These are phyloP conservation scores for Charadrius vociferus DNA, from an alignment of 2,113 vertebrate genomes.

Conservation along the genomic window DNA sequence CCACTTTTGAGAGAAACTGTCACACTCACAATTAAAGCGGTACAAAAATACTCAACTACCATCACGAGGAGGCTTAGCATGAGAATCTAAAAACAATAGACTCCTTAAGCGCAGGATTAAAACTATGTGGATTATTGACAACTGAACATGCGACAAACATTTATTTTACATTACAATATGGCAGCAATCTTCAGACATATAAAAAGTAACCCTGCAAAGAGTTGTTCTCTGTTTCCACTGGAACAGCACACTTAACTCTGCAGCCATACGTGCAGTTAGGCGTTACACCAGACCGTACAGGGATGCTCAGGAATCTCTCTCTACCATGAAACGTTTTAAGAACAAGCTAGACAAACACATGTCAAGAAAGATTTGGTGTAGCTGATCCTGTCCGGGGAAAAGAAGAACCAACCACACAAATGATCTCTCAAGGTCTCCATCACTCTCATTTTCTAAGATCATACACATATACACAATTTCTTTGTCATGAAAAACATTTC, in stretches of 20 bases:
- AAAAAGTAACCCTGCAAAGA: neutral
- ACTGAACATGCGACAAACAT: neutral
- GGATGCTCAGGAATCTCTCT: neutral
- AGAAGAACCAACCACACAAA: accelerated
- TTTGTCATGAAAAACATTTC: neutral
- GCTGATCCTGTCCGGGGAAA: neutral
- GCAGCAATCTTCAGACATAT: neutral
- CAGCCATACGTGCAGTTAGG: neutral
- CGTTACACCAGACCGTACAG: neutral
- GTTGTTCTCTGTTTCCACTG: neutral
- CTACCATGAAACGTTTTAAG: neutral
- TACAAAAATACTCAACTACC: neutral
- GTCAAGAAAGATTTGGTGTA: neutral
- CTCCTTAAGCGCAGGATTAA: neutral
- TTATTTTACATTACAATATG: neutral
- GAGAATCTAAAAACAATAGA: neutral
- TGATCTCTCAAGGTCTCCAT: neutral
- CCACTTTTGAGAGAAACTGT: conserved; percentile 23
- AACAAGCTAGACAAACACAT: neutral
- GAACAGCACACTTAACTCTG: neutral
- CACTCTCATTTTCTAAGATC: neutral
- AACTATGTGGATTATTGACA: neutral
- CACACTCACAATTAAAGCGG: neutral
- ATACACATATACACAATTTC: neutral
- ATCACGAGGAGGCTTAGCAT: neutral